phyloP scores from a whole-genome alignment of 2,113 vertebrate species.

The Regulus satrapa region DNA sequence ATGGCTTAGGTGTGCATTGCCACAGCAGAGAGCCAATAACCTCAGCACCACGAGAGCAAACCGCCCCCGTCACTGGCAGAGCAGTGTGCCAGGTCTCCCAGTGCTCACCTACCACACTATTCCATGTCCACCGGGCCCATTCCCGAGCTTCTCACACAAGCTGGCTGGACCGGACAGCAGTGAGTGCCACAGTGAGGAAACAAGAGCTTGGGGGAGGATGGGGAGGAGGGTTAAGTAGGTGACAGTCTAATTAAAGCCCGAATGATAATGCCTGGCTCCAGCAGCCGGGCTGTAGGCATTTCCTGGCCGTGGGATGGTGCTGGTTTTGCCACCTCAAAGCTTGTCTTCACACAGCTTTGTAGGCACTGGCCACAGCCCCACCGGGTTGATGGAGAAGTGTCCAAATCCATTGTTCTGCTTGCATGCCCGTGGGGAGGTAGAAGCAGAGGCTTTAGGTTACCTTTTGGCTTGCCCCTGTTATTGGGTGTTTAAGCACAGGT shows the following conservation, averaged over 20 bases:
- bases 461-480: not conserved
- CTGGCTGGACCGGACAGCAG: fast-evolving
- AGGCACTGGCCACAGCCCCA: fast-evolving
- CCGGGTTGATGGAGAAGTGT: not conserved
- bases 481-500: slow-evolving; percentile 51
- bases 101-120: not conserved
- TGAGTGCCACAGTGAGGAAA: fast-evolving
- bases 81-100: not conserved
- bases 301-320: not conserved
- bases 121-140: not conserved
- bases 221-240: not conserved
- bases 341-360: not conserved
- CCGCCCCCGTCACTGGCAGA: not conserved
- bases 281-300: not conserved
- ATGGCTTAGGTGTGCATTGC: not conserved
- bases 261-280: fast-evolving
- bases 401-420: not conserved
- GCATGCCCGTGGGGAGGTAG: fast-evolving
- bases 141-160: not conserved
- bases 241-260: not conserved
- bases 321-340: not conserved
- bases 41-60: not conserved
- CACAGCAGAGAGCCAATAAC: no score
- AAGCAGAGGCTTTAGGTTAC: not conserved
- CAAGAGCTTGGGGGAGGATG: not conserved